phyloP scores from a whole-genome alignment of 2,797 vertebrate species.

The Cyclopterus lumpus region DNA sequence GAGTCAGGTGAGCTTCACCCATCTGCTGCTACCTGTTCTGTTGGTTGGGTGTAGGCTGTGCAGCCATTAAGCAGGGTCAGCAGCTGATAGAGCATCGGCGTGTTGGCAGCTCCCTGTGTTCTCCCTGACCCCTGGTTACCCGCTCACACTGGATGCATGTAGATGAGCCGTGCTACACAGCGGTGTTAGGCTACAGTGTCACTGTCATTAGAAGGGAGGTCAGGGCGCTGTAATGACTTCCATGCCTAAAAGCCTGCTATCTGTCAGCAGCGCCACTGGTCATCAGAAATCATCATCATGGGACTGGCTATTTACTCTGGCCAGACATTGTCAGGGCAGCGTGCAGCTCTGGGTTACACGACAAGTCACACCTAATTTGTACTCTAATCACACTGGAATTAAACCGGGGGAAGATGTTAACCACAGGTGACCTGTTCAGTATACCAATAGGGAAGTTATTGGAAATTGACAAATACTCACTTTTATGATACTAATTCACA shows the following conservation, averaged over 20 bases:
- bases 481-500: no score
- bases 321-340: slow-evolving; percentile 30
- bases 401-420: slow-evolving; percentile 38
- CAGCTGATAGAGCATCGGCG: slow-evolving; percentile 67
- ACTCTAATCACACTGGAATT: slow-evolving; percentile 52
- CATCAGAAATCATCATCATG: slow-evolving; percentile 54
- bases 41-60: slow-evolving; percentile 17
- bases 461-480: not conserved
- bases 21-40: slow-evolving; percentile 27
- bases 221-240: slow-evolving; percentile 66
- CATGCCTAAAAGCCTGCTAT: slow-evolving; percentile 68
- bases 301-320: slow-evolving; percentile 80
- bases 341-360: slow-evolving; percentile 21
- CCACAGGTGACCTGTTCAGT: slow-evolving; percentile 20
- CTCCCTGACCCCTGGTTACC: slow-evolving; percentile 45
- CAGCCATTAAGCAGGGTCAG: slow-evolving; percentile 72
- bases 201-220: slow-evolving; percentile 66
- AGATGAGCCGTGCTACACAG: slow-evolving; percentile 60
- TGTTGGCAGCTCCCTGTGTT: slow-evolving; percentile 68
- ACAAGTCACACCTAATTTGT: slow-evolving; percentile 35
- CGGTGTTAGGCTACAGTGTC: slow-evolving; percentile 50
- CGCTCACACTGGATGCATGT: slow-evolving; percentile 61
- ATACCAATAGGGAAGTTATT: not conserved
- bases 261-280: slow-evolving; percentile 69
- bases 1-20: slow-evolving; percentile 35